Conservation (phyloP, 2,113 vertebrate genomes). For the Megaceryle torquata region DNA sequence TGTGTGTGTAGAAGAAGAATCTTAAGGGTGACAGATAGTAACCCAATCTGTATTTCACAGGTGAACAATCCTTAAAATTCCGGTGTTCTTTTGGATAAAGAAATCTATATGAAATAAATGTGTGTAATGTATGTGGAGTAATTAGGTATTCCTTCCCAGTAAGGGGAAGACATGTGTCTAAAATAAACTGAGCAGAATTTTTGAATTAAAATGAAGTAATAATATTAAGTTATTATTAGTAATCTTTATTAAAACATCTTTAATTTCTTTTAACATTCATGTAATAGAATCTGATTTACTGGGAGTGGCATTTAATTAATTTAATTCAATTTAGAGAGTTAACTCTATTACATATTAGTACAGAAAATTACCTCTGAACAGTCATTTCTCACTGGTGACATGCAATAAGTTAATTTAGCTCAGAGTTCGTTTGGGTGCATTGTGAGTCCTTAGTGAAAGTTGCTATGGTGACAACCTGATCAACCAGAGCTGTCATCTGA, state of each 20-base stretch:
- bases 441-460: slow-evolving; percentile 64
- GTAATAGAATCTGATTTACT: slow-evolving; percentile 72
- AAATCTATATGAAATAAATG: background rate
- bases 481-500: slow-evolving; percentile 61
- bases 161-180: slow-evolving; percentile 35
- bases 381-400: slow-evolving; percentile 72
- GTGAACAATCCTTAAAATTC: background rate
- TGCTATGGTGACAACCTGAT: slow-evolving; percentile 75
- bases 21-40: background rate
- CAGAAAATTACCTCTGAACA: slow-evolving; percentile 70
- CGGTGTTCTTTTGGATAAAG: background rate
- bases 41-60: background rate
- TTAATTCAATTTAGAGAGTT: slow-evolving; percentile 71
- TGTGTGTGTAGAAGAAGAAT: background rate
- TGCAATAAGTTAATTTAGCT: slow-evolving; percentile 73
- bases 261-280: slow-evolving; percentile 71
- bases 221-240: slow-evolving; percentile 67
- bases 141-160: slow-evolving; percentile 42
- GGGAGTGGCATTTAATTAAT: slow-evolving; percentile 76
- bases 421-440: slow-evolving; percentile 54
- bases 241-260: slow-evolving; percentile 72
- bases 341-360: slow-evolving; percentile 62
- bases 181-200: slow-evolving; percentile 58
- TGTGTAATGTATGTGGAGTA: background rate
- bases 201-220: slow-evolving; percentile 69